Base-by-base conservation (phyloP, 2,888 invertebrate species). In the Chrysodeixis includens region DNA sequence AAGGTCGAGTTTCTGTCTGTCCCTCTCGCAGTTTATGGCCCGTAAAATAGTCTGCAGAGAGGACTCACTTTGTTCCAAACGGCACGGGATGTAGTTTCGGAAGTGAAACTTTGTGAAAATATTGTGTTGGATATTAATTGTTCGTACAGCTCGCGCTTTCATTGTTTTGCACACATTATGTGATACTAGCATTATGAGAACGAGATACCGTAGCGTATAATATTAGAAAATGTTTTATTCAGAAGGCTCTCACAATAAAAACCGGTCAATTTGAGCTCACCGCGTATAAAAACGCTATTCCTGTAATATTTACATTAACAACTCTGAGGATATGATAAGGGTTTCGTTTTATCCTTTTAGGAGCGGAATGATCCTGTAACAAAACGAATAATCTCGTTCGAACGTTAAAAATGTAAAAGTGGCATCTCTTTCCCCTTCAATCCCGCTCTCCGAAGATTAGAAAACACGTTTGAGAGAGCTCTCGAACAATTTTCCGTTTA, bases 401-500 rank as follows among this genome's bases (percentile, higher is more conserved):
- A 83, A 79, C 81, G 84, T 86, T 86, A 84, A 87, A 88, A 89
- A 88, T 87, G 85, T 84, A 81, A 87, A 88, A 84, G 77, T 74
- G 81, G 83, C 83, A 83, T 87, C 84, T 77, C 78, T 87, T 86
- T 85, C 82, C 83, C 55, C 66, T 79, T 71, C 85, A 82, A 88
- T 88, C 87, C 85, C 81, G 82, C 84, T 89, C 84, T 82, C 72
- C 74, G 83, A 88, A 92, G 92, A 93, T 93, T 92, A 92, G 92
- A 92, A 91, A 93, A 92, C 92, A 93, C 90, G 91, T 92, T 90
- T 90, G 86, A 86, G 85, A 90, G 87, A 90, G 90, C 87, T 92
- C 88, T 88, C 84, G 89, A 91, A 90, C 92, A 90, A 90, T 93
- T 93, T 93, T 93, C 92, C 92, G 93, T 92, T 93, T 93, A 92